phyloP scores from a whole-genome alignment of 37 sponge, comb jelly and placozoan species.

The Haliclona indistincta region DNA sequence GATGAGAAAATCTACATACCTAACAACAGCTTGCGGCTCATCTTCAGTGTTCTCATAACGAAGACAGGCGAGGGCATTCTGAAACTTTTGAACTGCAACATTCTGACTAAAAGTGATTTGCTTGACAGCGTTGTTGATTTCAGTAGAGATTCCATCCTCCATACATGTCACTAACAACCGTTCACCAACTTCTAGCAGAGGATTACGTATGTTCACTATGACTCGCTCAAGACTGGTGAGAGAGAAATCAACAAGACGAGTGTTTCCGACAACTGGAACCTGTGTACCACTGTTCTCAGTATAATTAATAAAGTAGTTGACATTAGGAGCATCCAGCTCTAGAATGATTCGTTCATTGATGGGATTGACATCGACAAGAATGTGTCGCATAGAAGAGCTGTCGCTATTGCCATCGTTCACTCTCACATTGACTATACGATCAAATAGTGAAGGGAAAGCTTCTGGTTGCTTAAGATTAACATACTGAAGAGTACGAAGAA shows the following conservation, averaged over 20 bases:
- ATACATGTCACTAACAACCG: slow-evolving; percentile 2
- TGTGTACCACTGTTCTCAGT: slow-evolving; percentile 20
- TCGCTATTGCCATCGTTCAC: slow-evolving; percentile 41
- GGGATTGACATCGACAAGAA: slow-evolving; percentile 56
- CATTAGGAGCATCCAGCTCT: slow-evolving; percentile 53
- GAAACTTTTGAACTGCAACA: slow-evolving; percentile 24
- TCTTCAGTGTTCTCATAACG: slow-evolving; percentile 54
- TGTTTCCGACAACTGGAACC: slow-evolving; percentile 7
- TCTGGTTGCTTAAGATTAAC: slow-evolving; percentile 29
- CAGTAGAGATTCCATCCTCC: slow-evolving; percentile 29
- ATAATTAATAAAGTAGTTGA: slow-evolving; percentile 52
- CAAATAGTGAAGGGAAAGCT: slow-evolving; percentile 60
- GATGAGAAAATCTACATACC: slow-evolving; percentile 68
- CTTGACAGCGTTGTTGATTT: slow-evolving; percentile 58
- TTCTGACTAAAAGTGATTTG: slow-evolving; percentile 45
- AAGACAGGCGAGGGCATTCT: slow-evolving; percentile 49
- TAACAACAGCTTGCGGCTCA: slow-evolving; percentile 48
- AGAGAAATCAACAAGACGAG: slow-evolving; percentile 55
- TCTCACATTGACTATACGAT: slow-evolving; percentile 38
- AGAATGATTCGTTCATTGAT: slow-evolving; percentile 51
- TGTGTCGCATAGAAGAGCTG: neutral
- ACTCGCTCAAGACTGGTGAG: slow-evolving; percentile 43
- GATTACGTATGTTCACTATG: slow-evolving; percentile 48
- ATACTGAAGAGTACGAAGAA: slow-evolving; percentile 55
- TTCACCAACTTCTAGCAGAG: slow-evolving; percentile 27